phyloP scores from a whole-genome alignment of 2,888 invertebrate species.

The Ephialtes manifestator region DNA sequence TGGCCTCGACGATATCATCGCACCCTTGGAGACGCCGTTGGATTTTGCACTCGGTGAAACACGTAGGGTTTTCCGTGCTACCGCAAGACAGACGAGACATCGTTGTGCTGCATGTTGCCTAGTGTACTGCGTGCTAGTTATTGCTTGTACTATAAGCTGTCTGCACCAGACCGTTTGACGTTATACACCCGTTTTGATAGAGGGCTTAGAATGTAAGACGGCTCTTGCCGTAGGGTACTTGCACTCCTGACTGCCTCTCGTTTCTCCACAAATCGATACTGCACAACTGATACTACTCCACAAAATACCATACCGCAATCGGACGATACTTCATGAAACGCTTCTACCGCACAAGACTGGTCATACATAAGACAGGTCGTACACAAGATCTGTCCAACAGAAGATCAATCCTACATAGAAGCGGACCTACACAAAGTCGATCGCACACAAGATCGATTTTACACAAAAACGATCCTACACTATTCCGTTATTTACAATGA shows the following conservation, averaged over 20 bases:
- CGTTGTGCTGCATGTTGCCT: neutral
- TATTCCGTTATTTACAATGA: no score
- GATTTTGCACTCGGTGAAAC: constrained; percentile 38
- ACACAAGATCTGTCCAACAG: neutral
- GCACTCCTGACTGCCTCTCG: neutral
- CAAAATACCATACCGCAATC: neutral
- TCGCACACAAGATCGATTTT: neutral
- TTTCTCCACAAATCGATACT: neutral
- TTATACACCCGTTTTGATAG: constrained; percentile 9
- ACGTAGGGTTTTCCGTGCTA: constrained; percentile 27
- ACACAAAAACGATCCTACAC: no score
- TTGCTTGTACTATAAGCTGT: constrained; percentile 5
- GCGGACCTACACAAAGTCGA: neutral
- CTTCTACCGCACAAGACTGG: neutral
- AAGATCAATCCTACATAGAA: neutral
- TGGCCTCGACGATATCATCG: constrained; percentile 29
- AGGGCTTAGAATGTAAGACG: constrained; percentile 1
- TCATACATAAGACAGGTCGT: neutral
- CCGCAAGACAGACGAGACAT: constrained; percentile 1
- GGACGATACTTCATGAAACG: neutral
- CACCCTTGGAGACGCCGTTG: constrained; percentile 27
- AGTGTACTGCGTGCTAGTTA: neutral
- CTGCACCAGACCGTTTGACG: constrained; percentile 9
- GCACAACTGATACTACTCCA: neutral
- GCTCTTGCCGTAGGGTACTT: neutral